Base-by-base conservation (phyloP, 2,113 vertebrate genomes). In the Myxocyprinus asiaticus region DNA sequence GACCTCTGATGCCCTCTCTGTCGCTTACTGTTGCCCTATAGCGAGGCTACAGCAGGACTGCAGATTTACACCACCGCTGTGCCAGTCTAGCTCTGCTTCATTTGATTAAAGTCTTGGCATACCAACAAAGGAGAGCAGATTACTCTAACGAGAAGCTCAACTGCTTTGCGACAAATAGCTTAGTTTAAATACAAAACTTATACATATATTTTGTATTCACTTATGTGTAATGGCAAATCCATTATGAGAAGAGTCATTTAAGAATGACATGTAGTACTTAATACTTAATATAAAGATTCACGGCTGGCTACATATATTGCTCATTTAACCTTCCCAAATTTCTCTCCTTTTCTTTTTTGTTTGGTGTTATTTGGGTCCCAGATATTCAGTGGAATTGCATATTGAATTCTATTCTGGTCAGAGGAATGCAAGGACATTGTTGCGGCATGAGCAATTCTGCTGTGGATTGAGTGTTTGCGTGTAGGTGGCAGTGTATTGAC, bases 61-160 rank as follows among this genome's bases (percentile, higher is more conserved):
- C 72, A 68, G 80, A 77, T 80, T 85, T 77, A 85, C 79, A 48
- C 63, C 76, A 65, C 64, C 44, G 65, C 59, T 67, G 63, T 82
- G 72, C 77, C 83, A 78, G 58, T 75, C 66, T 10, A 74, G 74
- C 71, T 55, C 51, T 78, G 79, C 81, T 73, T 81, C 74, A 81
- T 83, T 78, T 83, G 79, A 85, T 85, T 81, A 85, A 83, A 81
- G 62, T 68, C 65, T 81, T 85, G 84, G 84, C 84, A 75, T 72
- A 4, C 3, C 53, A 81, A 78, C 74, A 71, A 79, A 84, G 67
- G 47, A 47, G 51, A 75, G 67, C 67, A 74, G 81, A 81, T 79
- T 78, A 64, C 66, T 71, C 58, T 76, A 76, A 81, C 58, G 79
- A 80, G n/a, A 14, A 47, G 58, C 53, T 51, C 65, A 63, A 59